Conservation (phyloP, 2,113 vertebrate genomes). For the Bucco capensis region DNA sequence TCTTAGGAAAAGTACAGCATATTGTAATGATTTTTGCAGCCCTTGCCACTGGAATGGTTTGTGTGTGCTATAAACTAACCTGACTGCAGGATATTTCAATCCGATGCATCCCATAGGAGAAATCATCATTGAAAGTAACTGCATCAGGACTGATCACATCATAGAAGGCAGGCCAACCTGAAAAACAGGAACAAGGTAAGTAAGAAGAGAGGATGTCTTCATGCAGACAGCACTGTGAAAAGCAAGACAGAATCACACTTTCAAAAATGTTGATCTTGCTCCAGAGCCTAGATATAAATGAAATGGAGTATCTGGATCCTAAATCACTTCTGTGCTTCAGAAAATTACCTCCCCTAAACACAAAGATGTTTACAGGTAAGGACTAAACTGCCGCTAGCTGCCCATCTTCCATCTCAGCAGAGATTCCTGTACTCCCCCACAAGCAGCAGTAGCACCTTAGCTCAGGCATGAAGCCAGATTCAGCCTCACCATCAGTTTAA, state of each 20-base stretch:
- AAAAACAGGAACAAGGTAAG: neutral
- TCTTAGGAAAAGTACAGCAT: neutral
- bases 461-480: neutral
- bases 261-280: neutral
- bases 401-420: neutral
- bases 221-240: neutral
- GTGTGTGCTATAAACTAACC: constrained; percentile 74
- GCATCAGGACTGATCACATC: constrained; percentile 84
- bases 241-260: neutral
- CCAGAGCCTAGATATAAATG: neutral
- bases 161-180: constrained; percentile 96
- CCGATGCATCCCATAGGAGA: constrained; percentile 92
- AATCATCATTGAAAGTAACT: constrained; percentile 82
- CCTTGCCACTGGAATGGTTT: neutral
- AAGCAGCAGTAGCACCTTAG: neutral
- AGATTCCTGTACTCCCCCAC: neutral
- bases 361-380: neutral
- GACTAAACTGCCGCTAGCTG: neutral
- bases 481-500: neutral
- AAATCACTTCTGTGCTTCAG: neutral
- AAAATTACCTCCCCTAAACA: neutral
- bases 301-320: neutral
- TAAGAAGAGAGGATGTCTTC: neutral
- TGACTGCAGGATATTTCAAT: constrained; percentile 91
- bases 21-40: neutral